A percentile compares a stretch with the other conserved stretches of the same genome.
Evolutionary conservation across 1,140 invertebrate genomes (phyloP).

Genomic region (Mesaphorura yosii): DNA sequence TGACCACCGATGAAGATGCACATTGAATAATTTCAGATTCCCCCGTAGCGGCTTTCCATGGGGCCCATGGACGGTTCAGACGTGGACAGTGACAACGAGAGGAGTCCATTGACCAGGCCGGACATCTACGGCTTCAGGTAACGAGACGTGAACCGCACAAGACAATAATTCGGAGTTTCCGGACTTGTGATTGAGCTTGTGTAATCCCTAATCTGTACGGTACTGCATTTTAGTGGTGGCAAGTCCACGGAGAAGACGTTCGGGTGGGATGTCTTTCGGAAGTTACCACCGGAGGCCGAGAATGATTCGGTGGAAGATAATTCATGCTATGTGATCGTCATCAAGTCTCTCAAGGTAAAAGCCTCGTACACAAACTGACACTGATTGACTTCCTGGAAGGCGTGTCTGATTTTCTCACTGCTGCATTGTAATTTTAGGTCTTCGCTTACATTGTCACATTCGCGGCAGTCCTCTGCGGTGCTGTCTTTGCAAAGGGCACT

Average conservation of each 20-base stretch:
- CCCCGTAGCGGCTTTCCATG: too few species aligned
- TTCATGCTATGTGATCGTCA: constrained; percentile 68
- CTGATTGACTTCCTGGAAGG: not conserved
- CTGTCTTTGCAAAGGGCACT: constrained; percentile 72
- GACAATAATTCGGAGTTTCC: too few species aligned
- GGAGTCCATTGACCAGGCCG: constrained; percentile 57
- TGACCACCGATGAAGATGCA: too few species aligned
- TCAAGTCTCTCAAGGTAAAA: constrained; percentile 66
- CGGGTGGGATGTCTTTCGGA: constrained; percentile 80
- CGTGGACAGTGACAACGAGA: constrained; percentile 55
- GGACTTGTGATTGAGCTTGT: too few species aligned
- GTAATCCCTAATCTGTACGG: too few species aligned
- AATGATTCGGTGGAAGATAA: constrained; percentile 78
- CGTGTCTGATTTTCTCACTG: not conserved
- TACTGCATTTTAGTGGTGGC: too few species aligned
- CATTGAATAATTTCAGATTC: too few species aligned
- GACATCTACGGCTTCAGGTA: constrained; percentile 79
- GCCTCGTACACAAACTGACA: not conserved
- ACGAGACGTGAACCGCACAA: too few species aligned
- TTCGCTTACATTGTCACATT: constrained; percentile 73
- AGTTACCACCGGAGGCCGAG: constrained; percentile 73
- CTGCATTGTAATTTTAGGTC: constrained; percentile 15
- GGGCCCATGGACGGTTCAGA: constrained; percentile 26
- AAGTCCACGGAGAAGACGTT: constrained; percentile 1
- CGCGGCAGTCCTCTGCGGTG: constrained; percentile 63